phyloP scores from a whole-genome alignment of 2,797 vertebrate genomes.

The Phylloscopus collybita region DNA sequence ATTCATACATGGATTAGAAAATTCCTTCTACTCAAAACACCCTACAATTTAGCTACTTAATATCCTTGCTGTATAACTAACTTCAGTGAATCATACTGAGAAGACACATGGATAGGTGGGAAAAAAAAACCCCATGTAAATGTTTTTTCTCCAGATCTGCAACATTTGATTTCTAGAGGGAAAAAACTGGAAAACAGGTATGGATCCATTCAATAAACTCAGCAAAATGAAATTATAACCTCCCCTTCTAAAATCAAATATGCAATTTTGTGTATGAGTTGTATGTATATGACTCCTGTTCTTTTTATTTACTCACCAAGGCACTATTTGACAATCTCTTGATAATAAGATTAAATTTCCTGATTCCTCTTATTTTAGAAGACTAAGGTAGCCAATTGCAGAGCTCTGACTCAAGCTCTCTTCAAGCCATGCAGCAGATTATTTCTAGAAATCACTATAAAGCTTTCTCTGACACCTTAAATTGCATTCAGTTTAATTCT shows the following conservation, averaged over 20 bases:
- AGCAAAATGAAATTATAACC: background rate
- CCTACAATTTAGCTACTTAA: background rate
- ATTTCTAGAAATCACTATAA: background rate
- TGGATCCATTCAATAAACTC: background rate
- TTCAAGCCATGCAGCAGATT: background rate
- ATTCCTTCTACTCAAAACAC: background rate
- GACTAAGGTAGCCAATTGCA: background rate
- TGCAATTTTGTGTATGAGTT: background rate
- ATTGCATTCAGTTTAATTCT: background rate
- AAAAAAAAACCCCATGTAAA: background rate
- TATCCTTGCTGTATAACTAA: background rate
- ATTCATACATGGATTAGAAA: background rate
- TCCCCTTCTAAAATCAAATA: background rate
- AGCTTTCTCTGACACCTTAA: background rate
- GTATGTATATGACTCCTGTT: too few species aligned
- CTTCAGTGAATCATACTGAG: background rate
- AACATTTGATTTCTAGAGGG: background rate
- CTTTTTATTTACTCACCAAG: background rate
- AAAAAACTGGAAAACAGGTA: background rate
- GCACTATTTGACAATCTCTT: background rate
- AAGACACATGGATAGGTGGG: background rate
- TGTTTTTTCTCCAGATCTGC: background rate
- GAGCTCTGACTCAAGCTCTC: background rate
- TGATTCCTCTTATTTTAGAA: background rate
- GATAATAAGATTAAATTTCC: background rate